Evolutionary conservation across 2,888 invertebrate species (phyloP), one percentile per base, ranked within the genome.

Genomic region (Cyaniris semiargus): DNA sequence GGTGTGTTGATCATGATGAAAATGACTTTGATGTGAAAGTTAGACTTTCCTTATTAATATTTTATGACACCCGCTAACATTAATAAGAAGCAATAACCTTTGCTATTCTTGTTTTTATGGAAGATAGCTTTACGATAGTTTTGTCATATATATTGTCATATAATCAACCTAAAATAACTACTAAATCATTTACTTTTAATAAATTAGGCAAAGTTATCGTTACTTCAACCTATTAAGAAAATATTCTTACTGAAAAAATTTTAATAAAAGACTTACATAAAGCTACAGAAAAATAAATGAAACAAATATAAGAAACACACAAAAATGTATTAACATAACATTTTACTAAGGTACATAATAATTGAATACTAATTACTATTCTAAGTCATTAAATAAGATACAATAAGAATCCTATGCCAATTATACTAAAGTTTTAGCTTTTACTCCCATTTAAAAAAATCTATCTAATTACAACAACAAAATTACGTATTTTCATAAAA

Each of bases 51-150:
- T 58, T n/a, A 58, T 58, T 58, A 58, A 58, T 58, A 58, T 21
- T 58, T 58, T 58, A 58, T 58, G 58, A 58, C 58, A 58, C 58
- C 21, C 58, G 58, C 58, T 58, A 58, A 58, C 58, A 21, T 58
- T 58, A 58, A 8, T 21, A 58, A 21, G n/a, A 58, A 58, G 58
- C 58, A 21, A 58, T 58, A 21, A n/a, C 7, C 58, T 58, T 6
- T 7, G 21, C 3, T 58, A 58, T 58, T 21, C n/a, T 58, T 58
- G 21, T 58, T 58, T 56, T 58, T 58, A 58, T 58, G 21, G 21
- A 8, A 58, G 58, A 58, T n/a, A 21, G 58, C 21, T 58, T 58
- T 10, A 21, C 21, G 21, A 58, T 58, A 58, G 56, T 21, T 58
- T 58, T 8, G 44, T 10, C 44, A 10, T 38, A 8, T 38, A 38